phyloP scores from a whole-genome alignment of 1,140 invertebrate genomes.

The Sycobia sp. region DNA sequence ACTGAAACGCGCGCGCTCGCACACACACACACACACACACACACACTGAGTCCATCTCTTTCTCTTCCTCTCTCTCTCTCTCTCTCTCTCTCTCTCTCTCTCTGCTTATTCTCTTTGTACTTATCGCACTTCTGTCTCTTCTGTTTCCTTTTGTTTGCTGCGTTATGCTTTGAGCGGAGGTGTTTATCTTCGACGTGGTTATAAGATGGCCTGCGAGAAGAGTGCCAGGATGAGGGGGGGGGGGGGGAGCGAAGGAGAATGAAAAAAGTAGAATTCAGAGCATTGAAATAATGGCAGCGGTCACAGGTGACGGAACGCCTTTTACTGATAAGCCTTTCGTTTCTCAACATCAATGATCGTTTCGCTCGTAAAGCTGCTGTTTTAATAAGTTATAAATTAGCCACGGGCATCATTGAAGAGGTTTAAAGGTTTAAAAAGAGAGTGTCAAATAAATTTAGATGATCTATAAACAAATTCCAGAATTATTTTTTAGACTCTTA shows the following conservation, averaged over 20 bases:
- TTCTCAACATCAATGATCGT: conserved; percentile 12
- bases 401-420: no score
- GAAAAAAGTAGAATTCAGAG: neutral
- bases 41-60: neutral
- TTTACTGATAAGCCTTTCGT: conserved; percentile 24
- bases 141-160: conserved; percentile 11
- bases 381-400: conserved; percentile 3
- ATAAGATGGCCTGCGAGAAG: no score
- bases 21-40: neutral
- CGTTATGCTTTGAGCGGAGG: neutral
- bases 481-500: no score
- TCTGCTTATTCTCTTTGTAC: no score
- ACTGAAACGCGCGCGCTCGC: no score
- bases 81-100: neutral
- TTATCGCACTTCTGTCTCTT: conserved; percentile 1
- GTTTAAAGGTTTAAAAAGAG: no score
- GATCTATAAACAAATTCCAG: no score
- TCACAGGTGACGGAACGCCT: conserved; percentile 25
- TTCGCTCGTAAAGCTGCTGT: no score
- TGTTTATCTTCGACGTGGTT: conserved; percentile 13
- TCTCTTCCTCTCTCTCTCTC: neutral
- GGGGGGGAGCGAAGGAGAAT: no score
- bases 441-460: no score
- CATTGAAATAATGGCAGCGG: conserved; percentile 22
- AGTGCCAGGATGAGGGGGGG: no score